phyloP scores from a whole-genome alignment of 2,797 vertebrate species.

The Lerista edwardsae region DNA sequence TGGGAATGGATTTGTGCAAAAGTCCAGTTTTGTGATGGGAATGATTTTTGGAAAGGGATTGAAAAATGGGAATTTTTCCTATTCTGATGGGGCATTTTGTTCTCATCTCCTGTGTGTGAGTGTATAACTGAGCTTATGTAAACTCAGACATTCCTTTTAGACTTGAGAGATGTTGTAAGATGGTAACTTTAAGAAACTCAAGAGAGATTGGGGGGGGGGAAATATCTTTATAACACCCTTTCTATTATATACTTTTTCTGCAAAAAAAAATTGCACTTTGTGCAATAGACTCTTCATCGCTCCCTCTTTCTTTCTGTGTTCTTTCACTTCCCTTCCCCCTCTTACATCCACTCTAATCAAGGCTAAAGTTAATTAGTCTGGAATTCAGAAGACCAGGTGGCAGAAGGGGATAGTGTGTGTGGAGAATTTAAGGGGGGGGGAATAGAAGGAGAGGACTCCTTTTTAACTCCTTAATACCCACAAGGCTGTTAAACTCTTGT shows the following conservation, averaged over 20 bases:
- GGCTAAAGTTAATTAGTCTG: constrained; percentile 18
- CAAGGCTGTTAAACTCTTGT: no score
- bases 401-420: neutral
- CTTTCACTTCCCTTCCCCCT: neutral
- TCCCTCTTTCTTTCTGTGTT: neutral
- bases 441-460: neutral
- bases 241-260: neutral
- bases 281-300: neutral
- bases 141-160: no score
- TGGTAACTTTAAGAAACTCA: neutral
- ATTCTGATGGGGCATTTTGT: no score
- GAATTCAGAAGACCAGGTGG: constrained; percentile 26
- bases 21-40: no score
- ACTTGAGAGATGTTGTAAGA: neutral
- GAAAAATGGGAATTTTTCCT: no score
- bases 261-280: neutral
- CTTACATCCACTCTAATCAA: constrained; percentile 20
- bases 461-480: neutral
- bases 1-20: no score
- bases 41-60: no score
- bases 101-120: neutral
- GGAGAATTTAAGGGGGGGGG: neutral
- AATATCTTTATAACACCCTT: neutral
- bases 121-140: neutral
- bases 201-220: neutral